Evolutionary conservation across 2,113 vertebrate genomes (phyloP).

Genomic region (Notiomystis cincta): DNA sequence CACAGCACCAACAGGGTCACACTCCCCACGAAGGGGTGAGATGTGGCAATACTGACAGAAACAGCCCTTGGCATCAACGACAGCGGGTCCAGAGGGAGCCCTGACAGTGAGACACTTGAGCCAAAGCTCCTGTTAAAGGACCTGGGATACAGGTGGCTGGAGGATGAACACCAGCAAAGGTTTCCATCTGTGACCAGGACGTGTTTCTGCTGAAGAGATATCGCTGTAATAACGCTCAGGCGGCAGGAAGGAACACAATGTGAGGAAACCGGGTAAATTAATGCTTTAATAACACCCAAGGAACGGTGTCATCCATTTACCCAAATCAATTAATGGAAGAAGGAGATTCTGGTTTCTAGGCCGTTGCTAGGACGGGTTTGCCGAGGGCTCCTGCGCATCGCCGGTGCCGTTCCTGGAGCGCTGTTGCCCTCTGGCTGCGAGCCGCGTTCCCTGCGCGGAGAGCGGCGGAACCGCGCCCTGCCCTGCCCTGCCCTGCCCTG

Average conservation of each 20-base stretch:
- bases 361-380: slow-evolving; percentile 27
- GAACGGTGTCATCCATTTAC: slow-evolving; percentile 41
- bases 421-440: slow-evolving; percentile 60
- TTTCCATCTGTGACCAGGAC: background rate
- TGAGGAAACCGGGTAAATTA: slow-evolving; percentile 24
- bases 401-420: background rate
- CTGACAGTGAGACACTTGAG: background rate
- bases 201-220: background rate
- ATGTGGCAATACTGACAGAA: background rate
- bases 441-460: background rate
- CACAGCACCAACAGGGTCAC: background rate
- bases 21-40: background rate
- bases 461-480: background rate
- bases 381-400: background rate
- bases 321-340: slow-evolving; percentile 46
- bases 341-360: slow-evolving; percentile 14
- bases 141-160: background rate
- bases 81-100: background rate
- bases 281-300: slow-evolving; percentile 62
- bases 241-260: background rate
- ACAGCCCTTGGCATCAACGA: background rate
- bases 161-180: background rate
- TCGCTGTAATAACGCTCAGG: background rate
- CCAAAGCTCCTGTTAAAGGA: background rate
- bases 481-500: background rate